These are phyloP conservation scores for Limnephilus rhombicus DNA, from an alignment of 2,888 invertebrate species.

Conservation along the genomic window DNA sequence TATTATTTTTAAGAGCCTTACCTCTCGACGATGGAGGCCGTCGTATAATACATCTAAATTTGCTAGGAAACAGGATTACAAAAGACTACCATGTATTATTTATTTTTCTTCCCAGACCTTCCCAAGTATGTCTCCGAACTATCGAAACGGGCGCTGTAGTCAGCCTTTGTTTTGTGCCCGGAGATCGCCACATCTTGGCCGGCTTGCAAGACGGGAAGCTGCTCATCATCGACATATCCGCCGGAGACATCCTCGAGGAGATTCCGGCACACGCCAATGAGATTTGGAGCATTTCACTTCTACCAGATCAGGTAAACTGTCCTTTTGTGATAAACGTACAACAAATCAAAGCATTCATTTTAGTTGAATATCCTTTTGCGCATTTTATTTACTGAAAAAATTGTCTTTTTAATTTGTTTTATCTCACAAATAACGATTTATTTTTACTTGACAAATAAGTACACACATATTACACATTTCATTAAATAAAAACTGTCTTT, in stretches of 20 bases:
- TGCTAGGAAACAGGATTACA: not conserved
- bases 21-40: too few relatives aligned
- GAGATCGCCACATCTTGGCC: conserved; percentile 92
- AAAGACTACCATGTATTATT: not conserved
- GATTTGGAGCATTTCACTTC: conserved; percentile 86
- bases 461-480: too few relatives aligned
- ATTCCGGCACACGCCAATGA: conserved; percentile 90
- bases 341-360: not conserved
- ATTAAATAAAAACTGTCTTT: too few relatives aligned
- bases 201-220: conserved; percentile 92
- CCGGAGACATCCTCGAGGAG: conserved; percentile 88
- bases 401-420: too few relatives aligned
- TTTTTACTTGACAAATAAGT: too few relatives aligned
- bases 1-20: too few relatives aligned
- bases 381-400: too few relatives aligned
- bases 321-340: not conserved
- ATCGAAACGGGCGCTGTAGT: conserved; percentile 83
- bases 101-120: conserved; percentile 70
- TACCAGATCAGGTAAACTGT: conserved; percentile 85
- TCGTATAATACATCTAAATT: not conserved
- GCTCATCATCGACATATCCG: conserved; percentile 90
- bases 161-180: conserved; percentile 88
- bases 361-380: too few relatives aligned
- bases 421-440: too few relatives aligned
- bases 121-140: conserved; percentile 84